phyloP scores from a whole-genome alignment of 30 jellyfish, hydroid and myxozoan species.

The Hydractinia symbiolongicarpus region DNA sequence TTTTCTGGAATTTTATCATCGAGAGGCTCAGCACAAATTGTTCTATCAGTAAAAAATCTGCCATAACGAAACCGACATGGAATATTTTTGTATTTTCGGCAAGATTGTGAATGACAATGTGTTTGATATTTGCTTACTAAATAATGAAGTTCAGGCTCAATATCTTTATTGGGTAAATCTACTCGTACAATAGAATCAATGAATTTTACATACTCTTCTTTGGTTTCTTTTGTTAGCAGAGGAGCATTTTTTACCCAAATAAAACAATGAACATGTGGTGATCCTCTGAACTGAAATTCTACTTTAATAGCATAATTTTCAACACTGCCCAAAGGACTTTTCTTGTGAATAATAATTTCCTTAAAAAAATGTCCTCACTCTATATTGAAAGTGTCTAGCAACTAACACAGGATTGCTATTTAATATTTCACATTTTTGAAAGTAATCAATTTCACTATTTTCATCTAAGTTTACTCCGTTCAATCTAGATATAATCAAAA shows the following conservation, averaged over 20 bases:
- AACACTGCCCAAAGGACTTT: not conserved
- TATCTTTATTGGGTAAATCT: not conserved
- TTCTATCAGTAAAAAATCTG: not conserved
- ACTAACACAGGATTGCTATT: conserved; percentile 7
- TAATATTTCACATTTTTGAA: conserved; percentile 12
- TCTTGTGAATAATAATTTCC: conserved; percentile 2
- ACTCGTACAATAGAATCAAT: not conserved
- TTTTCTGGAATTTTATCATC: not conserved
- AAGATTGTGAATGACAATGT: conserved; percentile 1
- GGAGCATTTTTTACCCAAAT: conserved; percentile 26
- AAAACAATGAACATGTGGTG: conserved; percentile 23
- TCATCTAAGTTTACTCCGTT: not conserved
- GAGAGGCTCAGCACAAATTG: conserved; percentile 4
- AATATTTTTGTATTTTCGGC: conserved; percentile 16
- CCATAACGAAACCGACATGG: conserved; percentile 17
- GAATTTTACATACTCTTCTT: not conserved
- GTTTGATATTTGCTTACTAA: conserved; percentile 5
- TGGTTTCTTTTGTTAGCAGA: conserved; percentile 23
- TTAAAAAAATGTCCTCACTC: not conserved
- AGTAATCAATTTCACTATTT: not conserved
- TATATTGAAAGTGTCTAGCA: conserved; percentile 19
- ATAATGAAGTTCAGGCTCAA: not conserved
- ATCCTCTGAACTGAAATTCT: conserved; percentile 12
- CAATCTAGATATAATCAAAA: conserved; percentile 6
- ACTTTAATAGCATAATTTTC: conserved; percentile 11